Conservation (phyloP, 2,113 vertebrate genomes). For the Varanus komodoensis region DNA sequence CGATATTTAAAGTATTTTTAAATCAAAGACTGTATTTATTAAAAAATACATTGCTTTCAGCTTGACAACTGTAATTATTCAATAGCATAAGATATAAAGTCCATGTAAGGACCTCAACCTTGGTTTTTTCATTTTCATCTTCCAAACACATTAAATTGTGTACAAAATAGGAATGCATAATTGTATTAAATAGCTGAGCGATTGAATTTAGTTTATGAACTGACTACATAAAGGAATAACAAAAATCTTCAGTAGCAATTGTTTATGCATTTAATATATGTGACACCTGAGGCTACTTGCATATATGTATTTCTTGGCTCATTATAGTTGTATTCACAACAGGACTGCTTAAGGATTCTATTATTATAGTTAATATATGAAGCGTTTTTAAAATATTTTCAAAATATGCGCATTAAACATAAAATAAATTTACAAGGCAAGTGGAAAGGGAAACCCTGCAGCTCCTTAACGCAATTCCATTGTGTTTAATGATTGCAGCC, state of each 20-base stretch:
- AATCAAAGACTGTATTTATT: background rate
- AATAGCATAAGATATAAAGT: background rate
- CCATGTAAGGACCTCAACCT: background rate
- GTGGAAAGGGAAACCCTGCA: constrained; percentile 32
- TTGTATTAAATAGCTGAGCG: constrained; percentile 24
- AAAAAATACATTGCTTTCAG: background rate
- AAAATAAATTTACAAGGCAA: constrained; percentile 49
- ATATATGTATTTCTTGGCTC: constrained; percentile 7
- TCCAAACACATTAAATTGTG: background rate
- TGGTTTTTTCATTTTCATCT: background rate
- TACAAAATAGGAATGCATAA: background rate
- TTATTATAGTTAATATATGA: constrained; percentile 39
- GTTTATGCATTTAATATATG: constrained; percentile 8
- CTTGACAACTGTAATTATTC: background rate
- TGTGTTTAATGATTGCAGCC: constrained; percentile 39
- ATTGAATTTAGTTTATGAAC: constrained; percentile 7
- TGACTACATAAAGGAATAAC: constrained; percentile 22
- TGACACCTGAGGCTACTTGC: constrained; percentile 14
- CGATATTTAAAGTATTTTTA: background rate
- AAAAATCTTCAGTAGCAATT: constrained; percentile 36
- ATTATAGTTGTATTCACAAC: constrained; percentile 39
- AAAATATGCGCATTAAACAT: constrained; percentile 49
- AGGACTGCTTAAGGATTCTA: constrained; percentile 38
- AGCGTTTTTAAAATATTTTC: constrained; percentile 43
- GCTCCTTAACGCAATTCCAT: constrained; percentile 31